phyloP scores from a whole-genome alignment of 2,113 vertebrate genomes.

The Glareola pratincola region DNA sequence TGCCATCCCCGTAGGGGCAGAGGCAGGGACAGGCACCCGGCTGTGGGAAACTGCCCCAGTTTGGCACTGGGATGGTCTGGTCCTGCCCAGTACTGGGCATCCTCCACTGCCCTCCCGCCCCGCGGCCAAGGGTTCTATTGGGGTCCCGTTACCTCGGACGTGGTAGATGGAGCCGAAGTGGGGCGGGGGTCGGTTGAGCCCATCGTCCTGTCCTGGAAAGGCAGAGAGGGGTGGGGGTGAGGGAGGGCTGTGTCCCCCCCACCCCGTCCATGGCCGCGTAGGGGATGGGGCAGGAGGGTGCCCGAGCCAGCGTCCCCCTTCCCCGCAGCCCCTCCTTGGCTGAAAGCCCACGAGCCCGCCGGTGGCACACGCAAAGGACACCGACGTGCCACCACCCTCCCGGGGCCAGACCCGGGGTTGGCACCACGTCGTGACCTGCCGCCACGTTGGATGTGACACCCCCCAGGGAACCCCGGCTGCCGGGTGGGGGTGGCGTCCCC shows the following conservation, averaged over 20 bases:
- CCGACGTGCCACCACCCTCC: neutral
- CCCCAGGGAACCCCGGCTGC: neutral
- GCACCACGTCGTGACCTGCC: fast-evolving
- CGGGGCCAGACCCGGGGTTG: neutral
- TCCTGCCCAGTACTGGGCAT: neutral
- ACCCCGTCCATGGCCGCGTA: fast-evolving
- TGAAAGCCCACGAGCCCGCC: neutral
- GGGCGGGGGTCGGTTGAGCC: slow-evolving; percentile 47
- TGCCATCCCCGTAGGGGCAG: neutral
- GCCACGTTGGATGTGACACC: neutral
- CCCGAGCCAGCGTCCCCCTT: neutral
- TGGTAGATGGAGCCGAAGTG: slow-evolving; percentile 80
- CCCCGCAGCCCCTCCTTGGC: neutral
- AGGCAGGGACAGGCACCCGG: fast-evolving
- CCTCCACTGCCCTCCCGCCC: neutral
- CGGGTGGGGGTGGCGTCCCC: too few species aligned
- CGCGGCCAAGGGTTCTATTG: fast-evolving
- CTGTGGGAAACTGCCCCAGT: neutral
- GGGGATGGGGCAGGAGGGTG: neutral
- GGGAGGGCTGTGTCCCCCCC: neutral
- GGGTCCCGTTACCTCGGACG: slow-evolving; percentile 75
- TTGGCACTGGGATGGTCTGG: neutral
- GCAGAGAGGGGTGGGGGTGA: neutral
- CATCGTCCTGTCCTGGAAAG: slow-evolving; percentile 64
- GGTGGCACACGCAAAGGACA: neutral